Evolutionary conservation across 2,797 vertebrate genomes (phyloP).

Genomic region (Coregonus suidteri): DNA sequence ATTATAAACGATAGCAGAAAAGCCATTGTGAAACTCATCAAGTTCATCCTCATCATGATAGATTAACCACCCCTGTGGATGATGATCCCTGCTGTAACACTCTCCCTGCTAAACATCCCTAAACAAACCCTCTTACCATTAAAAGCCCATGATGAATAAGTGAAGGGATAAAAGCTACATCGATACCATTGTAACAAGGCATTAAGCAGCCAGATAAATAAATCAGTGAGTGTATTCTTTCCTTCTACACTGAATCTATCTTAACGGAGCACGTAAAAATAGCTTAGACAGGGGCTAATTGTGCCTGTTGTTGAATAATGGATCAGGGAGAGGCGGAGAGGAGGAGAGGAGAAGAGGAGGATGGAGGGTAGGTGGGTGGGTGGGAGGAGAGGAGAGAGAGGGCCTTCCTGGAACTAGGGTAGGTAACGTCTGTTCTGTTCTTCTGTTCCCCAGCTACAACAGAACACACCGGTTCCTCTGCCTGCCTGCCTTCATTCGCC

Average conservation of each 20-base stretch:
- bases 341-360: too few relatives aligned
- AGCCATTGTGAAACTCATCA: background rate
- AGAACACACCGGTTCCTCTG: slow-evolving; percentile 71
- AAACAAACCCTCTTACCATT: slow-evolving; percentile 74
- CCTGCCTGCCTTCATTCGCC: slow-evolving; percentile 61
- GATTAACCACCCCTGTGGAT: slow-evolving; percentile 44
- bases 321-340: slow-evolving; percentile 56
- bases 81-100: slow-evolving; percentile 45
- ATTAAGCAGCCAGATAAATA: slow-evolving; percentile 76
- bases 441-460: slow-evolving; percentile 20
- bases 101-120: slow-evolving; percentile 64
- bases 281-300: slow-evolving; percentile 76
- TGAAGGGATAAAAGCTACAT: slow-evolving; percentile 76
- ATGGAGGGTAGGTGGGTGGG: too few relatives aligned
- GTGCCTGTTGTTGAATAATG: slow-evolving; percentile 81
- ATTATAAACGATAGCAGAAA: too few relatives aligned
- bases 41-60: background rate
- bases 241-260: slow-evolving; percentile 73
- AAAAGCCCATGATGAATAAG: slow-evolving; percentile 73
- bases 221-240: slow-evolving; percentile 73
- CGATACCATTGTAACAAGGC: slow-evolving; percentile 69
- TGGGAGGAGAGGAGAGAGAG: slow-evolving; percentile 43
- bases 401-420: slow-evolving; percentile 76
- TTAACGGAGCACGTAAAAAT: slow-evolving; percentile 75
- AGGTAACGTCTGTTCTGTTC: slow-evolving; percentile 64